Base-by-base conservation (phyloP, 1,140 invertebrate genomes). In the Andricus grossulariae region DNA sequence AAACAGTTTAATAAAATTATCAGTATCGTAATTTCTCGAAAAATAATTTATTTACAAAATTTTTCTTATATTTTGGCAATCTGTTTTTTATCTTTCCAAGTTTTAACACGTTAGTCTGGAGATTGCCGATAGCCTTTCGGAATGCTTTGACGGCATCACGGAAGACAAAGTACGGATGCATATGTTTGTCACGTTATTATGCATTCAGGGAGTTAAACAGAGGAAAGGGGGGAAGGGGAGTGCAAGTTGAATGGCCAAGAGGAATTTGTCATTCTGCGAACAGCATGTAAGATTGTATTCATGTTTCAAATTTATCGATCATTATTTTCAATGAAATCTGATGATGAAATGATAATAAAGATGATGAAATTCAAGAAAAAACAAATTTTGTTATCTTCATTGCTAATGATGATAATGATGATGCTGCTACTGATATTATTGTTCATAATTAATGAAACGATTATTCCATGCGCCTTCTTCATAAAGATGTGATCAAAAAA, bases 251-350 rank as follows among this genome's bases (percentile, higher is more conserved):
- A 84, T 60, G 83, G 75, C 78, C 81, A 78, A 66, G 81, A 79
- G 84, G 82, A 88, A 87, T 88, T 87, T 81, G 86, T 88, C 82
- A 84, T 85, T 86, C 79, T 76, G 71, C 78, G 80, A 81, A 82
- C 73, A 45, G 75, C 4, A 32, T 5, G 25, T 32, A 32, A 32
- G 25, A 32, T 32, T 5, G 25, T 5, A 32, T 32, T 32, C 25
- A 32, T 32, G 25, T 32, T 32, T 32, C 4, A 32, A 32, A 32
- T 32, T 32, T 32, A 32, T 32, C 25, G 25, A 32, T 32, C 25
- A 32, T 32, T 32, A 32, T 5, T 32, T 32, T 32, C 4, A 32
- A 32, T 32, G 4, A 32, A 32, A 32, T 32, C 25, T 32, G 4
- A 32, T 2, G 2, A 32, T 32, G 25, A 32, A 32, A 32, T 32